Evolutionary conservation across 2,113 vertebrate genomes (phyloP).

Genomic region (Archocentrus centrarchus): DNA sequence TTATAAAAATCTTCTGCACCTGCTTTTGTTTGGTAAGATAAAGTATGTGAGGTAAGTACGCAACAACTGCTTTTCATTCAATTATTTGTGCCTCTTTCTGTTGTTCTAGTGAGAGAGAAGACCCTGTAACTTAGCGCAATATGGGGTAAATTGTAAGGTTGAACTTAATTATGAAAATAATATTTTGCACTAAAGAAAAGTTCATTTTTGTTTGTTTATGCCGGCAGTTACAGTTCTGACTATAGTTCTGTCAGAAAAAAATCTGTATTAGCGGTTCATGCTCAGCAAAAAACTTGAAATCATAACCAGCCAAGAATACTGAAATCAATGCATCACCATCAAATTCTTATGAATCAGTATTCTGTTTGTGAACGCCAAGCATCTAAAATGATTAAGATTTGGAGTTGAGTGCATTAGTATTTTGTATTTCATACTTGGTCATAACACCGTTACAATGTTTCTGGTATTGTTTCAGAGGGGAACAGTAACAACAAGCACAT

Average conservation of each 20-base stretch:
- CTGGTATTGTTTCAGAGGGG: background rate
- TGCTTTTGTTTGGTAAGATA: background rate
- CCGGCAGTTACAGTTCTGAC: background rate
- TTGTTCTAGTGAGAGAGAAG: too few species aligned
- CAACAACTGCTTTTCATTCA: background rate
- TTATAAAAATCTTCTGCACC: background rate
- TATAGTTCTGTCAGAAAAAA: background rate
- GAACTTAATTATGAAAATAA: background rate
- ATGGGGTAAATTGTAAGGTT: too few species aligned
- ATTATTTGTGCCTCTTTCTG: background rate
- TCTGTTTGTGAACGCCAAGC: background rate
- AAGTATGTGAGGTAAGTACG: background rate
- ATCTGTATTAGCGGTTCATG: too few species aligned
- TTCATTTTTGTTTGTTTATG: background rate
- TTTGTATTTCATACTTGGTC: constrained; percentile 1
- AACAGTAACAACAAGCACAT: background rate
- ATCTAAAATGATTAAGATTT: background rate
- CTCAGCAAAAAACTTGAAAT: background rate
- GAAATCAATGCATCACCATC: background rate
- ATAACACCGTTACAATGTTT: background rate
- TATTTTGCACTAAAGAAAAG: background rate
- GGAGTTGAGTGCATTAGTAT: background rate
- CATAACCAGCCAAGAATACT: background rate
- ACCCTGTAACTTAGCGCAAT: too few species aligned
- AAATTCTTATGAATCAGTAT: background rate